Evolutionary conservation across 2,797 vertebrate species (phyloP).

Genomic region (Morelia viridis): DNA sequence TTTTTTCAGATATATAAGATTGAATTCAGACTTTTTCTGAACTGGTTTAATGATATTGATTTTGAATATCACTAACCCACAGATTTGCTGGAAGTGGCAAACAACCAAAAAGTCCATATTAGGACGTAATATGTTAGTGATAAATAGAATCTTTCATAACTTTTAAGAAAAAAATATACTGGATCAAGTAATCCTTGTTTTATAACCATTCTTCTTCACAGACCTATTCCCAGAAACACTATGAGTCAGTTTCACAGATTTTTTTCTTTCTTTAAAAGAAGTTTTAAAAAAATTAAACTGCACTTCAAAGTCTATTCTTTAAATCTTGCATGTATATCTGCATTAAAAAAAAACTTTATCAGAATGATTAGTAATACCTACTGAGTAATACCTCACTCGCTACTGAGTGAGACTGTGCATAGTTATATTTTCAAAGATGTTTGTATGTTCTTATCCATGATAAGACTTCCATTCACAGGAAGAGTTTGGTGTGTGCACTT

Average conservation of each 20-base stretch:
- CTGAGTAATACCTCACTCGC: neutral
- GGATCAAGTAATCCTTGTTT: neutral
- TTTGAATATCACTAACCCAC: neutral
- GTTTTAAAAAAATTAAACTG: neutral
- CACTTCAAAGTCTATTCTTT: neutral
- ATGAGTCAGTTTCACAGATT: neutral
- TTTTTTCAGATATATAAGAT: neutral
- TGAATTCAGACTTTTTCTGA: neutral
- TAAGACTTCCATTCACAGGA: neutral
- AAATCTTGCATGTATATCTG: accelerated
- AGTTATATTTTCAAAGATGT: neutral
- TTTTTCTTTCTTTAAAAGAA: neutral
- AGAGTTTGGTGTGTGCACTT: neutral
- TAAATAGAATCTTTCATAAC: neutral
- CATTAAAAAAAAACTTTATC: too few species aligned
- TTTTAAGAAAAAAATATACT: neutral
- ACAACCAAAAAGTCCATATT: neutral
- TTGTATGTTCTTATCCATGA: too few species aligned
- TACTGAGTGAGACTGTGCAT: conserved; percentile 7
- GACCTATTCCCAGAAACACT: neutral
- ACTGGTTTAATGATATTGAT: neutral
- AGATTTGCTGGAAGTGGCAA: neutral
- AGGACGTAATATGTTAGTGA: neutral
- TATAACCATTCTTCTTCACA: neutral
- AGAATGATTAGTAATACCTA: neutral